Percentiles rank a stretch among this genome's conserved stretches.
These are phyloP conservation scores for Calameuta idolon DNA, from an alignment of 2,888 invertebrate species.

Conservation along the genomic window DNA sequence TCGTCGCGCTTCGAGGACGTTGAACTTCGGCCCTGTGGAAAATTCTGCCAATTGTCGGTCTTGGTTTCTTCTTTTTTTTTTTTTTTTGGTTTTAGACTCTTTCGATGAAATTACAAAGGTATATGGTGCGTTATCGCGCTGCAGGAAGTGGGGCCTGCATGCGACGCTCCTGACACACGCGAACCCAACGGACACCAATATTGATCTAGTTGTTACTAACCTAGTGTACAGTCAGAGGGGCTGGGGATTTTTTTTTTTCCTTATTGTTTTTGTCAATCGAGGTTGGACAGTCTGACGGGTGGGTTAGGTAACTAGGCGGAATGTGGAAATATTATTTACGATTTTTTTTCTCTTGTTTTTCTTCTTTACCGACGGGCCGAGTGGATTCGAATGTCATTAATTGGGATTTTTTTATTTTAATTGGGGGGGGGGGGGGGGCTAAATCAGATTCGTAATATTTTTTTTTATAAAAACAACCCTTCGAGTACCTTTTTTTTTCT, in stretches of 20 bases:
- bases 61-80: not conserved
- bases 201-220: constrained; percentile 52
- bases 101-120: not conserved
- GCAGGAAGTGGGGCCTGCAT: not conserved
- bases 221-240: constrained; percentile 28
- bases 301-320: not conserved
- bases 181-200: constrained; percentile 36
- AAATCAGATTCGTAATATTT: too few relatives aligned
- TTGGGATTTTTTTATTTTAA: too few relatives aligned
- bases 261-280: not conserved
- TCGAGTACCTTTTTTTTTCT: too few relatives aligned
- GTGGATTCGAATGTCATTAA: too few relatives aligned
- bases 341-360: not conserved
- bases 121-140: not conserved
- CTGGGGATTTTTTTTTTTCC: not conserved
- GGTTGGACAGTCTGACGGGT: not conserved
- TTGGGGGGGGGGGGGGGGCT: too few relatives aligned
- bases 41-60: not conserved
- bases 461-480: too few relatives aligned
- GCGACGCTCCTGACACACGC: constrained; percentile 19
- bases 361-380: not conserved
- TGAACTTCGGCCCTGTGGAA: not conserved
- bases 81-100: not conserved
- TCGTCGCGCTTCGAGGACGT: not conserved
- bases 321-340: not conserved